phyloP scores from a whole-genome alignment of 2,113 vertebrate species.

The Oncorhynchus mykiss region DNA sequence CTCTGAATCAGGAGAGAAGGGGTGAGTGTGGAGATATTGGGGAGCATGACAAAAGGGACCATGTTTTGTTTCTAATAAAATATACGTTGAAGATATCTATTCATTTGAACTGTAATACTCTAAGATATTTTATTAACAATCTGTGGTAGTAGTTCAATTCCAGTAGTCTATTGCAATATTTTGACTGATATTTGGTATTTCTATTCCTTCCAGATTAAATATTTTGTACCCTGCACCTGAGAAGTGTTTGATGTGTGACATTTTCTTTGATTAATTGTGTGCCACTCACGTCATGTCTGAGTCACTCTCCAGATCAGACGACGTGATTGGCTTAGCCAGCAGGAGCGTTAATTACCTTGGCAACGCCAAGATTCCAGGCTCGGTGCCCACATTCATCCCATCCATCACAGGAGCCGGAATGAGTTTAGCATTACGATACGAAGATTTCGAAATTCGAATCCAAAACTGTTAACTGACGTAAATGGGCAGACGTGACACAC shows the following conservation, averaged over 20 bases:
- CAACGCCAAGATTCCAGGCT: constrained; percentile 53
- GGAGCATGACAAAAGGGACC: not conserved
- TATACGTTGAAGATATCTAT: too few relatives aligned
- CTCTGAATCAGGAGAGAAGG: too few relatives aligned
- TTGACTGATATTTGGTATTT: too few relatives aligned
- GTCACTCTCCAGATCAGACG: constrained; percentile 22
- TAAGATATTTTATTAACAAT: too few relatives aligned
- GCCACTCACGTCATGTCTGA: constrained; percentile 17
- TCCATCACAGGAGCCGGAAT: constrained; percentile 47
- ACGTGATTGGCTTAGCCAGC: constrained; percentile 62
- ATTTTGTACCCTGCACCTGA: too few relatives aligned
- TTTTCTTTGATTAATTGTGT: constrained; percentile 11
- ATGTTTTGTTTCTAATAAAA: not conserved
- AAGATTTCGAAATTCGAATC: constrained; percentile 31
- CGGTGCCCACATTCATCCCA: constrained; percentile 52
- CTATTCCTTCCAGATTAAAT: too few relatives aligned
- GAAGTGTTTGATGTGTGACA: constrained; percentile 33
- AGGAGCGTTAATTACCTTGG: constrained; percentile 66
- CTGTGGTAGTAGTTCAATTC: too few relatives aligned
- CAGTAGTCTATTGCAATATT: too few relatives aligned
- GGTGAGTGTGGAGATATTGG: constrained; percentile 4
- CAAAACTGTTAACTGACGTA: constrained; percentile 31
- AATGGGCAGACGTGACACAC: not conserved
- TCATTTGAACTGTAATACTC: too few relatives aligned
- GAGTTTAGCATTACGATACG: constrained; percentile 43